A percentile compares a stretch with the other conserved stretches of the same genome.
These are phyloP conservation scores for rabbit (Oryctolagus cuniculus) DNA, from an alignment of 2,113 vertebrate species.

Conservation along the genomic window DNA sequence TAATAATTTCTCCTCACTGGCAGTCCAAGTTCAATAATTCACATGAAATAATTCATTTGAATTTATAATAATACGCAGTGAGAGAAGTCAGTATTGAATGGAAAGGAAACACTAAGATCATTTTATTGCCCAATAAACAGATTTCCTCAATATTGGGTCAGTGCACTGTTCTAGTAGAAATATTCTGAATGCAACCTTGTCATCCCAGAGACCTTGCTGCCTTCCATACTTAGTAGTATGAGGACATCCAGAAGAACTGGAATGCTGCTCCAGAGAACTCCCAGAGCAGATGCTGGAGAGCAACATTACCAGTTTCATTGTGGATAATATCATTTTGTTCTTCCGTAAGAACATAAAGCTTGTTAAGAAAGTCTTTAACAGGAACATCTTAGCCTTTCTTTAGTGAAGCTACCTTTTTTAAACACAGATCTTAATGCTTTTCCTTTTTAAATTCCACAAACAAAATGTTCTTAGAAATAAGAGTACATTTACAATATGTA, in stretches of 20 bases:
- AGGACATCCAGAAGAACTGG: not conserved
- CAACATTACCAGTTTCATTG: not conserved
- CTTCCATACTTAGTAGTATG: slow-evolving; percentile 62
- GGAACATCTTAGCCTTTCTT: not conserved
- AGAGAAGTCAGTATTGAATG: slow-evolving; percentile 80
- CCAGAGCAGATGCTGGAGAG: not conserved
- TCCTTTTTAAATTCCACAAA: slow-evolving; percentile 20
- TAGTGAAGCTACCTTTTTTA: not conserved
- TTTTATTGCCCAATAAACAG: slow-evolving; percentile 77
- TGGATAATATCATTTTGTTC: not conserved
- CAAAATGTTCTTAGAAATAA: slow-evolving; percentile 23
- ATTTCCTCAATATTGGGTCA: slow-evolving; percentile 69
- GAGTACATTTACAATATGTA: not conserved
- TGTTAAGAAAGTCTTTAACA: slow-evolving; percentile 40
- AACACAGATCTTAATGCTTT: not conserved
- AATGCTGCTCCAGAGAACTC: not conserved
- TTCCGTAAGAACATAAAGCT: not conserved
- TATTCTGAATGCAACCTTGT: slow-evolving; percentile 32
- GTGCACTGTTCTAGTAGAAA: slow-evolving; percentile 69
- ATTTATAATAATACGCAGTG: slow-evolving; percentile 81
- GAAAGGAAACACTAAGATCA: slow-evolving; percentile 73
- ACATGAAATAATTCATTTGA: slow-evolving; percentile 85
- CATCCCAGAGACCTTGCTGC: slow-evolving; percentile 40
- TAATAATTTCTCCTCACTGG: slow-evolving; percentile 81
- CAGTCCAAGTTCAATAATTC: slow-evolving; percentile 82